Conservation (phyloP, 2,113 vertebrate species). For the Sander vitreus region DNA sequence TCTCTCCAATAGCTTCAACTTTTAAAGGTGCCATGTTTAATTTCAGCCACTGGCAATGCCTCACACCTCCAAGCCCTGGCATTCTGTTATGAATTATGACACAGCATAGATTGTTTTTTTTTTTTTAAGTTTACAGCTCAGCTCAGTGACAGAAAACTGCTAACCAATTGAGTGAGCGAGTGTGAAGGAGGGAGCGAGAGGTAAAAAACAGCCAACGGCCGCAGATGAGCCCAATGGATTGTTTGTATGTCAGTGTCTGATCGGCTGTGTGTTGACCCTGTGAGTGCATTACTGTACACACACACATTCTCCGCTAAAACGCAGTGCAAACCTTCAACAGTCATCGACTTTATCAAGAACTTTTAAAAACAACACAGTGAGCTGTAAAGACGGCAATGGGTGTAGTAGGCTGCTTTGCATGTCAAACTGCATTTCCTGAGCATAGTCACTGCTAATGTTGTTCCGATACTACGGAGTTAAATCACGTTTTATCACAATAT, state of each 20-base stretch:
- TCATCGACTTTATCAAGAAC: too few relatives aligned
- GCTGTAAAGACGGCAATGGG: too few relatives aligned
- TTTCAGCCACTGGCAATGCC: conserved; percentile 69
- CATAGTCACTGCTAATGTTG: too few relatives aligned
- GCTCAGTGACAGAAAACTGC: conserved; percentile 61
- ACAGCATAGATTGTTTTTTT: conserved; percentile 65
- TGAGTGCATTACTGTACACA: background rate
- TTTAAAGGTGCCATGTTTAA: conserved; percentile 76
- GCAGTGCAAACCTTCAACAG: too few relatives aligned
- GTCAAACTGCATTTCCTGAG: too few relatives aligned
- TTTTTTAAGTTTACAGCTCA: conserved; percentile 71
- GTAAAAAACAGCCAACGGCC: conserved; percentile 21
- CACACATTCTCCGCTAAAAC: too few relatives aligned
- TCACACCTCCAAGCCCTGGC: conserved; percentile 17
- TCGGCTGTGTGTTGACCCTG: background rate
- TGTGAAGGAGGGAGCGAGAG: conserved; percentile 34
- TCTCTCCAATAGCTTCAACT: conserved; percentile 74
- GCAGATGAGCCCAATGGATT: background rate
- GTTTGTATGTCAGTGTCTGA: conserved; percentile 27
- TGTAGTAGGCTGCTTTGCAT: too few relatives aligned
- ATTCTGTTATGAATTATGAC: conserved; percentile 79
- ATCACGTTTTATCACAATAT: too few relatives aligned
- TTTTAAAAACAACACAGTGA: too few relatives aligned
- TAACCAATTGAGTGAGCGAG: conserved; percentile 59
- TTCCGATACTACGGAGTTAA: too few relatives aligned